Percentiles rank a stretch among this genome's conserved stretches.
phyloP scores from a whole-genome alignment of 1,140 invertebrate genomes.

The Heliconius hewitsoni region DNA sequence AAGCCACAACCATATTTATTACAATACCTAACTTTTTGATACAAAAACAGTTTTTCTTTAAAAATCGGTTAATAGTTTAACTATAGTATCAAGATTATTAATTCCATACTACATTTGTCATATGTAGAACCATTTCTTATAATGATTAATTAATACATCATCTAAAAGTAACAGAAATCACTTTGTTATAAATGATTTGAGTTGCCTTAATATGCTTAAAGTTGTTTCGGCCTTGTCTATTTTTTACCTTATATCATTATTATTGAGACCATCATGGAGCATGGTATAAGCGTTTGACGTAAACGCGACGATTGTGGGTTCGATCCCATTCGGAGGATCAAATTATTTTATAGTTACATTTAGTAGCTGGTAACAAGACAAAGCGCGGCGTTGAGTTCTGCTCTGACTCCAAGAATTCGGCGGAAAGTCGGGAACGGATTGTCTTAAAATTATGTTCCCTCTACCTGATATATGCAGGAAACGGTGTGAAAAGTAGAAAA shows the following conservation, averaged over 20 bases:
- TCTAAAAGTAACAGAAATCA: conserved; percentile 6
- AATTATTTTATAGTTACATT: not conserved
- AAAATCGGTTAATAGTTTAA: too few species aligned
- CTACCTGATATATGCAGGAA: too few species aligned
- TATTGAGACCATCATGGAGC: not conserved
- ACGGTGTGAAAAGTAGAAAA: not conserved
- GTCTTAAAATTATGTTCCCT: not conserved
- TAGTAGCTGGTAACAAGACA: not conserved
- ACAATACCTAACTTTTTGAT: too few species aligned
- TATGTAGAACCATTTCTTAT: conserved; percentile 8
- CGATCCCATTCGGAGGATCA: not conserved
- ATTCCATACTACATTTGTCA: not conserved
- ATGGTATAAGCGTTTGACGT: too few species aligned
- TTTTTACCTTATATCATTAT: not conserved
- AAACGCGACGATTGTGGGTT: not conserved
- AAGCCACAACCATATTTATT: too few species aligned
- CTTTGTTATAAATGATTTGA: conserved; percentile 2
- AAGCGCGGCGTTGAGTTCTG: not conserved
- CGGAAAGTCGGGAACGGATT: not conserved
- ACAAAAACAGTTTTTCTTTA: too few species aligned
- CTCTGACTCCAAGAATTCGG: not conserved
- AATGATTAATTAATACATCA: conserved; percentile 11
- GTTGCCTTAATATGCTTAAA: not conserved
- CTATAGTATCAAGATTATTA: not conserved
- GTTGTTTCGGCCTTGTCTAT: conserved; percentile 10